Evolutionary conservation across 2,888 invertebrate species (phyloP).

Genomic region (Ophonus ardosiacus): DNA sequence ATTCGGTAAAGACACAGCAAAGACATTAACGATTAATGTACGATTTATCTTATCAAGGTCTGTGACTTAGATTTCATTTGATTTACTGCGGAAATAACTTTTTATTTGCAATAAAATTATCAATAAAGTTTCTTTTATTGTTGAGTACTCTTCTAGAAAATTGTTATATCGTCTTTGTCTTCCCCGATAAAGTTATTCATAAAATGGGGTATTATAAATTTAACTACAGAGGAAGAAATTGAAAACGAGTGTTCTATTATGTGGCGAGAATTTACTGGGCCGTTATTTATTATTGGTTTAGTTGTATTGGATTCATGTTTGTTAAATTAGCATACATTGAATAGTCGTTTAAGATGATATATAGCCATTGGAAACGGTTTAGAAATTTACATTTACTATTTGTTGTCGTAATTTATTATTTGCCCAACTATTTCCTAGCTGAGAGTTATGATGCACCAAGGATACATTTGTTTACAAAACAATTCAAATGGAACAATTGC

Average conservation of each 20-base stretch:
- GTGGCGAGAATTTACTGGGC: background rate
- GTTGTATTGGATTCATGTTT: slow-evolving; percentile 39
- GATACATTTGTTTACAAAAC: slow-evolving; percentile 25
- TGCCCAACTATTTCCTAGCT: slow-evolving; percentile 11
- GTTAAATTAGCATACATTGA: slow-evolving; percentile 42
- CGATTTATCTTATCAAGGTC: slow-evolving; percentile 44
- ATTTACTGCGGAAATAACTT: slow-evolving; percentile 40
- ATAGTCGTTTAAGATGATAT: slow-evolving; percentile 46
- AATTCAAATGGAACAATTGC: background rate
- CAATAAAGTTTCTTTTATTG: slow-evolving; percentile 50
- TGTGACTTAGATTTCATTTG: slow-evolving; percentile 44
- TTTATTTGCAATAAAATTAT: slow-evolving; percentile 48
- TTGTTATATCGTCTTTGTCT: slow-evolving; percentile 26
- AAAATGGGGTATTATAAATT: background rate
- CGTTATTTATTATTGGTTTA: slow-evolving; percentile 26
- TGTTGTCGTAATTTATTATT: slow-evolving; percentile 44
- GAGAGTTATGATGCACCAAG: slow-evolving; percentile 35
- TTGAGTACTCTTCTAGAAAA: slow-evolving; percentile 17
- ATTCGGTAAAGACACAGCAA: slow-evolving; percentile 46
- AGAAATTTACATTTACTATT: slow-evolving; percentile 43
- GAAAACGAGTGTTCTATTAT: too few species aligned
- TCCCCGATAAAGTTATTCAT: slow-evolving; percentile 16
- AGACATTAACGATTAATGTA: slow-evolving; percentile 52
- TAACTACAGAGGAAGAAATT: too few species aligned
- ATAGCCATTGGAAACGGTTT: slow-evolving; percentile 34